phyloP scores from a whole-genome alignment of 2,797 vertebrate species.

The Stomatorhinus walkeri region DNA sequence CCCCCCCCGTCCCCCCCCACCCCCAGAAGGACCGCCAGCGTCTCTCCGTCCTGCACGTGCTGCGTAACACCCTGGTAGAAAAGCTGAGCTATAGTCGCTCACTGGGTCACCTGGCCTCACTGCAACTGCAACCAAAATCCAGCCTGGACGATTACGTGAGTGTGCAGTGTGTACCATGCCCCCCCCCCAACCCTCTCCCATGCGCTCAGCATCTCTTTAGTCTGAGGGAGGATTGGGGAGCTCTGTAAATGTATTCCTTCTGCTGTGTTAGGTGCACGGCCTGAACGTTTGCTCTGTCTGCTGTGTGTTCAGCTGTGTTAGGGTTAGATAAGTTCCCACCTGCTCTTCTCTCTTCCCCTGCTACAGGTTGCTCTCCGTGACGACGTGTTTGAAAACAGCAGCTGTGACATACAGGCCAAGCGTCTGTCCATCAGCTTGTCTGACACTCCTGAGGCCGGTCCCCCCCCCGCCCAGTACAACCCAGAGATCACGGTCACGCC shows the following conservation, averaged over 20 bases:
- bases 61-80: conserved; percentile 88
- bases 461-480: conserved; percentile 62
- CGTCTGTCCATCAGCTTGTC: conserved; percentile 82
- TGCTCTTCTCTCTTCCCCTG: background rate
- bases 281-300: background rate
- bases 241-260: background rate
- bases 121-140: conserved; percentile 82
- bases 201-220: background rate
- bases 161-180: conserved; percentile 46
- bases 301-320: background rate
- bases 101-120: conserved; percentile 88
- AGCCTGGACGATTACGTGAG: conserved; percentile 95
- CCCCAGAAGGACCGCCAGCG: conserved; percentile 70
- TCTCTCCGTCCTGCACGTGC: conserved; percentile 82
- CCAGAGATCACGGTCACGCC: conserved; percentile 78
- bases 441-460: conserved; percentile 55
- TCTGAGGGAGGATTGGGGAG: background rate
- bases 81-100: conserved; percentile 89
- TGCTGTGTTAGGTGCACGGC: background rate
- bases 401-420: conserved; percentile 65
- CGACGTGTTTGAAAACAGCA: conserved; percentile 78
- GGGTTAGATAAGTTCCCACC: background rate
- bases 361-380: conserved; percentile 80
- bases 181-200: background rate
- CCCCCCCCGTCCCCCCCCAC: conserved; percentile 29